phyloP scores from a whole-genome alignment of 2,888 invertebrate species.

The Parascotia fuliginaria region DNA sequence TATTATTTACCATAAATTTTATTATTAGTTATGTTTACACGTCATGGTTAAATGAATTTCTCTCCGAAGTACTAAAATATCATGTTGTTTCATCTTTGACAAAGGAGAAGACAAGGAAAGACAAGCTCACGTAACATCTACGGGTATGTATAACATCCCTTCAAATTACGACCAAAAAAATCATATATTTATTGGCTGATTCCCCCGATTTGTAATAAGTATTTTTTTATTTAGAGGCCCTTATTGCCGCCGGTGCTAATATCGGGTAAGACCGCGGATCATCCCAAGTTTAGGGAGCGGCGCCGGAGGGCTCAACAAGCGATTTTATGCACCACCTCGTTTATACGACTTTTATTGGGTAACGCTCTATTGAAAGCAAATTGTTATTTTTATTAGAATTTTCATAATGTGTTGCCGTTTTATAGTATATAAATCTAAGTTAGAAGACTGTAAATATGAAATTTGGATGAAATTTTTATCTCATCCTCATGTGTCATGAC shows the following conservation, averaged over 20 bases:
- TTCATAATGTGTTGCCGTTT: not conserved
- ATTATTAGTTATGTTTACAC: too few species aligned
- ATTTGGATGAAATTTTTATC: too few species aligned
- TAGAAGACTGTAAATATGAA: too few species aligned
- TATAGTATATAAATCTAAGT: not conserved
- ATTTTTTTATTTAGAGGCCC: slow-evolving; percentile 76
- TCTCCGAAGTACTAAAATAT: not conserved
- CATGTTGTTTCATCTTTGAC: not conserved
- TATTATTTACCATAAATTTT: too few species aligned
- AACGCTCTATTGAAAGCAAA: slow-evolving; percentile 57
- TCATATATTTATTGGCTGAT: slow-evolving; percentile 64
- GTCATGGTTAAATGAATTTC: too few species aligned
- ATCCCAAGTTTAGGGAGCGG: slow-evolving; percentile 64
- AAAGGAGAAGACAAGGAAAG: not conserved
- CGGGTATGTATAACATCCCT: slow-evolving; percentile 23
- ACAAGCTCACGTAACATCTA: not conserved
- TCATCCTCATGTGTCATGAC: too few species aligned
- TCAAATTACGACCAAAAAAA: slow-evolving; percentile 43
- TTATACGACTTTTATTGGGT: slow-evolving; percentile 64
- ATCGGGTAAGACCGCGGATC: slow-evolving; percentile 76
- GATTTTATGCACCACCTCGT: slow-evolving; percentile 70
- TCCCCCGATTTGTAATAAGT: slow-evolving; percentile 73
- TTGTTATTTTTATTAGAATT: slow-evolving; percentile 37
- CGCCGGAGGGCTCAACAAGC: slow-evolving; percentile 54
- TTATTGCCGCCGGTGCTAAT: slow-evolving; percentile 80